Conservation (phyloP, 35 echinoderm and acorn worm genomes). For the Ptychodera flava region DNA sequence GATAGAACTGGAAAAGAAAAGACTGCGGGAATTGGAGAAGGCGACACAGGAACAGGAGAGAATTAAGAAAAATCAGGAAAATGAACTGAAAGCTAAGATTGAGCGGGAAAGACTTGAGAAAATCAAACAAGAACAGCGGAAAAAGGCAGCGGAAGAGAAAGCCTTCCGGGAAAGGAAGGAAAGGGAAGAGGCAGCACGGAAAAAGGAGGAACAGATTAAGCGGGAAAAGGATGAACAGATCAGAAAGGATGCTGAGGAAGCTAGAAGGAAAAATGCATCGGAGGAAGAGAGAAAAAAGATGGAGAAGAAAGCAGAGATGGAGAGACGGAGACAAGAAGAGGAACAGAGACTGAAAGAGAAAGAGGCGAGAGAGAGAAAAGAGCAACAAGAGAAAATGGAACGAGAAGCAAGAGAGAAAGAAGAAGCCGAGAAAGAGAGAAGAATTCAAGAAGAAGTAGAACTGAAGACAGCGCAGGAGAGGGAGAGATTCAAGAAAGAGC, state of each 20-base stretch:
- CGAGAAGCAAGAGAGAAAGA: neutral
- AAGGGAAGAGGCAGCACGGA: neutral
- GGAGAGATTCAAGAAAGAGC: neutral
- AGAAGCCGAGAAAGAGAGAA: neutral
- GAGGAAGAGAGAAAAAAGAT: neutral
- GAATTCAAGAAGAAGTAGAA: neutral
- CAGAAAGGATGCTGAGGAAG: neutral
- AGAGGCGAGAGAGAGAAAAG: neutral
- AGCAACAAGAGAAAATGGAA: no score
- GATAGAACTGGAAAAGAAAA: neutral
- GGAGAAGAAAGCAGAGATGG: neutral
- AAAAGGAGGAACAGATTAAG: constrained; percentile 9
- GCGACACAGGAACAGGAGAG: neutral
- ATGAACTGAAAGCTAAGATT: neutral
- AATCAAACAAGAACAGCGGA: neutral
- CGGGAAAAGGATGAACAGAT: constrained; percentile 10
- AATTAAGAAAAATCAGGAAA: no score
- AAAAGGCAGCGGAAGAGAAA: neutral
- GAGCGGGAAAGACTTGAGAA: neutral
- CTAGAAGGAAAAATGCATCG: neutral
- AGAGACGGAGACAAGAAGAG: neutral
- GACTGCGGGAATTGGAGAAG: neutral
- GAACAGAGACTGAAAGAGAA: neutral
- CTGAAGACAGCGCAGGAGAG: neutral
- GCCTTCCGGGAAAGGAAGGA: neutral